Conservation (phyloP, 1,140 invertebrate species). For the Drosophila triauraria region DNA sequence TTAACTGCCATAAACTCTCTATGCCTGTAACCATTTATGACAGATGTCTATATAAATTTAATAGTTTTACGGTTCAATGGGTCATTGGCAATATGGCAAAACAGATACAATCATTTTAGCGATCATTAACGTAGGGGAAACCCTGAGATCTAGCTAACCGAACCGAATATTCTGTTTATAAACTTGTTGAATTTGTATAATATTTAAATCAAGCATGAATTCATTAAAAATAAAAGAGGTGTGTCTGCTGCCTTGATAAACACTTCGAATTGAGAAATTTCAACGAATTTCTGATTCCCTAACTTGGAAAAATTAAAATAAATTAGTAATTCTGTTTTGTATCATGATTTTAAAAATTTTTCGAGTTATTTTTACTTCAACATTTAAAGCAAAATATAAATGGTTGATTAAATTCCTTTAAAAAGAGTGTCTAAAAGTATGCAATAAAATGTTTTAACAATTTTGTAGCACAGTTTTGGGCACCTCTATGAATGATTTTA, state of each 20-base stretch:
- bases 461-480: too few relatives aligned
- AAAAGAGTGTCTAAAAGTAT: too few relatives aligned
- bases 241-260: slow-evolving; percentile 16
- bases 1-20: not conserved
- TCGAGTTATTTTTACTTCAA: too few relatives aligned
- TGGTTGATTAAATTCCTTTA: too few relatives aligned
- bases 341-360: too few relatives aligned
- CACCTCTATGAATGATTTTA: too few relatives aligned
- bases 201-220: slow-evolving; percentile 16
- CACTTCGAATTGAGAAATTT: too few relatives aligned
- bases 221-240: slow-evolving; percentile 11
- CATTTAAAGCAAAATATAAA: too few relatives aligned
- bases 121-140: not conserved
- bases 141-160: not conserved
- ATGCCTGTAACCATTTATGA: not conserved
- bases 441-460: too few relatives aligned
- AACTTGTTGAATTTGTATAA: slow-evolving; percentile 7
- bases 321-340: too few relatives aligned
- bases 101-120: not conserved
- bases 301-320: too few relatives aligned
- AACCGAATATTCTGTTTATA: not conserved
- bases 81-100: slow-evolving; percentile 1
- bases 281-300: not conserved
- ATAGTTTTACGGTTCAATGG: slow-evolving; percentile 21
- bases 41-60: slow-evolving; percentile 11